Base-by-base conservation (phyloP, 2,888 invertebrate species). In the Diarsia rubi region DNA sequence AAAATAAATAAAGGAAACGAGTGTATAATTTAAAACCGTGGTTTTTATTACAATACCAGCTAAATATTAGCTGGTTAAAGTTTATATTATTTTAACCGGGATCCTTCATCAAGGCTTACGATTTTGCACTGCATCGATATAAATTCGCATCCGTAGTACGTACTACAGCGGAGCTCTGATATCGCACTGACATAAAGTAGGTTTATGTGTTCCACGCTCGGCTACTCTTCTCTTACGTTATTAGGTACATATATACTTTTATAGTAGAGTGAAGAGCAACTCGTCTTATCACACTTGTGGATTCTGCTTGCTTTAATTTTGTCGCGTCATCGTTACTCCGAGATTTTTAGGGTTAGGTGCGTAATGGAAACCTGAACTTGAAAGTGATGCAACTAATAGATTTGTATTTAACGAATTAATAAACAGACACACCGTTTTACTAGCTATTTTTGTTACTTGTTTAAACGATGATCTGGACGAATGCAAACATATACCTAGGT, bases 181-280 rank as follows among this genome's bases (percentile, higher is more conserved):
- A 60, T 9, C 72, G n/a, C 72, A 80, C 82, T 80, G 78, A 65
- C 64, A 60, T 31, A 2, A 9, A 69, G n/a, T 63, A 47, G n/a
- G 54, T 49, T n/a, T 54, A 57, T 8, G 37, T 37, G 37, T 37
- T 37, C 37, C 37, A 47, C 59, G 49, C 66, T 66, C 59, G 3
- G 12, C 27, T 68, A 31, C 21, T 44, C 42, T 11, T 57, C 76
- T 64, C 47, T 47, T 8, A 31, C 1, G 21, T 54, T 21, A 57
- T 9, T 44, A 31, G 31, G n/a, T 42, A 76, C 16, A 65, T 63
- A 73, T 31, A n/a, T 52, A 72, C 69, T 44, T 73, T 63, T 42
- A 54, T 47, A 63, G 27, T 49, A 31, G 21, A 49, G 16, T 24
- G 21, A 44, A 31, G 42, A 49, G 12, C 31, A 19, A 4, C 12